Evolutionary conservation across 2,888 invertebrate genomes (phyloP), one percentile per base, ranked within the genome.

Genomic region (Hypomecis atomaria): DNA sequence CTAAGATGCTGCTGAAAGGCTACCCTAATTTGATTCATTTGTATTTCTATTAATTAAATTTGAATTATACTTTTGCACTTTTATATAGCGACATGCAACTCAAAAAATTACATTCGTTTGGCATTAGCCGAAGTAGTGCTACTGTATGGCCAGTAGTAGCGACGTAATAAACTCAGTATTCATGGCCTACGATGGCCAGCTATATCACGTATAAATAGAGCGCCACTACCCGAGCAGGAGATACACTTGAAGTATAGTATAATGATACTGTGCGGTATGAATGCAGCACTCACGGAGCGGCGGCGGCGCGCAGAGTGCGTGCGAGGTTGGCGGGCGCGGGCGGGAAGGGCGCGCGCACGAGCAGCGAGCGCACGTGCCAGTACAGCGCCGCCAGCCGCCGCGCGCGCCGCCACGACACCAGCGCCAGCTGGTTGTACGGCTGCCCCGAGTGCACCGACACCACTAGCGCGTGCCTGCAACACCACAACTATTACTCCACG

Each of bases 401-500:
- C 13, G 96, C 96, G 71, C 96, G 95, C 42, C 96, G 96, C 73
- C 96, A 96, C 85, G 97, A 96, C 70, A 98, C 92, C 52, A 98
- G 93, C 56, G 97, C 96, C 79, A 98, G 91, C 89, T 98, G 97
- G 89, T 98, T 98, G 89, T 97, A 98, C 0, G 98, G 97, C 86
- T 98, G 98, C 5, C 98, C 98, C 67, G 95, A 96, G 72, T 95
- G 94, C 59, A 96, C 96, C 4, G 96, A 95, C 60, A 96, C 94
- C 54, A 94, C 93, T 53, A 96, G 94, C 48, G 96, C 96, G 86
- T 96, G 96, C 73, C 96, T 95, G 76, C 6, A 52, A 50, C 6
- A 8, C 23, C 6, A 4, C 4, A 5, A 6, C 6, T 4, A 9
- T 37, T 23, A 23, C 23, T 23, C 23, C 23, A 3, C 23, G 23